Evolutionary conservation across 2,113 vertebrate species (phyloP).

Genomic region (Rana temporaria): DNA sequence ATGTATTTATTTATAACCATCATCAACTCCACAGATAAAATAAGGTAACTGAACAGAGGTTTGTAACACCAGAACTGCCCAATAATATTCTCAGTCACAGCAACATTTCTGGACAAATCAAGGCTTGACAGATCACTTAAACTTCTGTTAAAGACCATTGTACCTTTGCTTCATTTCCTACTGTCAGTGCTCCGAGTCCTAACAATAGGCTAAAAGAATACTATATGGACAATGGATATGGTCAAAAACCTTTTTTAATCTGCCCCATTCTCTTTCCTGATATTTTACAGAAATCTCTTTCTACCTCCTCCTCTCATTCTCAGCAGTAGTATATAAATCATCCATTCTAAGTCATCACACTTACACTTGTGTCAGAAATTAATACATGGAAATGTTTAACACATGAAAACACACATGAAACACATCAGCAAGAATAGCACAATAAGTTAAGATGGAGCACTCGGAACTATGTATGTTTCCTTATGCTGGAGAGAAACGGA

Average conservation of each 20-base stretch:
- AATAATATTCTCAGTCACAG: no score
- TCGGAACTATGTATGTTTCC: not conserved
- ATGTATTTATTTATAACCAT: no score
- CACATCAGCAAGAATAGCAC: slow-evolving; percentile 22
- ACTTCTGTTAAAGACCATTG: no score
- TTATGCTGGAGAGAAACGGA: not conserved
- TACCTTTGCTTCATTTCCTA: no score
- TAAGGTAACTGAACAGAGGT: no score
- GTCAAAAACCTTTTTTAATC: not conserved
- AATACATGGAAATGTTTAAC: slow-evolving; percentile 46
- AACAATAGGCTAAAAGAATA: not conserved
- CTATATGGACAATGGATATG: no score
- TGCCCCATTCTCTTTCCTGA: not conserved
- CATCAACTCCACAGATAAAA: no score
- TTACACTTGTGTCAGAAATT: slow-evolving; percentile 35
- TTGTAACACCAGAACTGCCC: no score
- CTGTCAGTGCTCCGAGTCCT: no score
- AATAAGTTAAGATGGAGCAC: not conserved
- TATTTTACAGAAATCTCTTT: not conserved
- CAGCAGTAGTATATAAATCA: slow-evolving; percentile 37
- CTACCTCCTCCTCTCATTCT: not conserved
- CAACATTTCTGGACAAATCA: no score
- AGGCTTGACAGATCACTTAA: no score
- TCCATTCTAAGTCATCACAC: slow-evolving; percentile 39
- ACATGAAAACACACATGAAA: slow-evolving; percentile 43